phyloP scores from a whole-genome alignment of 2,888 invertebrate species.

The Drosophila rubida region DNA sequence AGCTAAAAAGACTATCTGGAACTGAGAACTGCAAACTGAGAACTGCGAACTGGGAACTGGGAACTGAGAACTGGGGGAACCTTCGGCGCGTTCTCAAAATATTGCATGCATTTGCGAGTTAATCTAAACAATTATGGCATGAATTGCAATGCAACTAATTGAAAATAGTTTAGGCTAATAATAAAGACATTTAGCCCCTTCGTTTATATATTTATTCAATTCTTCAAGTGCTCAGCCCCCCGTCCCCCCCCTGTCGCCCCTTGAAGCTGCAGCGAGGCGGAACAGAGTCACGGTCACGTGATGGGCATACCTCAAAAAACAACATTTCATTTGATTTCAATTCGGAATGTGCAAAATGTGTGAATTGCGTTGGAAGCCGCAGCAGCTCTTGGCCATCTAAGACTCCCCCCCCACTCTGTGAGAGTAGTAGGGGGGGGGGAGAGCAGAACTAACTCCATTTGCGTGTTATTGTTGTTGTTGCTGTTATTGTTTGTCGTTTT shows the following conservation, averaged over 20 bases:
- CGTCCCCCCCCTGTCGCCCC: not conserved
- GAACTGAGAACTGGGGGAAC: conserved; percentile 11
- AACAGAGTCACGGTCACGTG: conserved; percentile 46
- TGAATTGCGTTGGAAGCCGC: conserved; percentile 25
- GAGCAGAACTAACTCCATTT: conserved; percentile 14
- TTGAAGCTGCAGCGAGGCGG: conserved; percentile 41
- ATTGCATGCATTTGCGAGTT: conserved; percentile 59
- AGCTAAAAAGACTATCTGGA: conserved; percentile 26
- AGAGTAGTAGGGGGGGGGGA: not conserved
- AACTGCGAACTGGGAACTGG: not conserved
- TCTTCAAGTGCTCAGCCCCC: no score
- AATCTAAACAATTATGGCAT: conserved; percentile 62
- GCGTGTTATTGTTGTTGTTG: conserved; percentile 31
- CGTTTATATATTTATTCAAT: not conserved
- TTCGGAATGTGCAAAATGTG: conserved; percentile 20
- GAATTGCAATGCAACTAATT: conserved; percentile 63
- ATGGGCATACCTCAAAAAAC: conserved; percentile 38
- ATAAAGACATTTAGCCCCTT: conserved; percentile 50
- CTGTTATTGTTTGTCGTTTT: conserved; percentile 42
- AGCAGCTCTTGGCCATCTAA: conserved; percentile 14
- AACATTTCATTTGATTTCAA: conserved; percentile 10
- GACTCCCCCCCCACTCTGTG: not conserved
- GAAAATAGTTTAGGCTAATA: conserved; percentile 63
- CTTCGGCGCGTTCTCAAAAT: conserved; percentile 33
- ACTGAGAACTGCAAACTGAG: not conserved